Evolutionary conservation across 1,140 invertebrate genomes (phyloP).

Genomic region (Orchesella cincta): DNA sequence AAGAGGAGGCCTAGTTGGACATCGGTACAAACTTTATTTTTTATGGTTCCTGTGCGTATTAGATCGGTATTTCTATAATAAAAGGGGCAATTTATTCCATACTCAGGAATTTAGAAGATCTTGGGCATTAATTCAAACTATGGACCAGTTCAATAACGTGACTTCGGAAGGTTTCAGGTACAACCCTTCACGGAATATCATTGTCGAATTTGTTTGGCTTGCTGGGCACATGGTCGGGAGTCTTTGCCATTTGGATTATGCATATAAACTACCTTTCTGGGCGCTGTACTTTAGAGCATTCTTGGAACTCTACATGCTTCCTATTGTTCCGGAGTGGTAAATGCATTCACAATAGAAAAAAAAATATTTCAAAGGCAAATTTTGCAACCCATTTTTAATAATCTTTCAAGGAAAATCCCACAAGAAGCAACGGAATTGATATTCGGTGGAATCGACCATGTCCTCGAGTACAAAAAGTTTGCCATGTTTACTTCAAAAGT

Average conservation of each 20-base stretch:
- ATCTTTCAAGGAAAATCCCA: background rate
- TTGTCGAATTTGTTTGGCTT: background rate
- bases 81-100: too few relatives aligned
- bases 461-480: background rate
- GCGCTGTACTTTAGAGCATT: background rate
- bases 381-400: background rate
- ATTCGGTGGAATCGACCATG: background rate
- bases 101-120: background rate
- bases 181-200: background rate
- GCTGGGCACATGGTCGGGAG: background rate
- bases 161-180: background rate
- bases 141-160: background rate
- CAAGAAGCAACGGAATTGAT: background rate
- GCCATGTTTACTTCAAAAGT: background rate
- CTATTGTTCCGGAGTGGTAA: constrained; percentile 5
- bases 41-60: too few relatives aligned
- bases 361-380: background rate
- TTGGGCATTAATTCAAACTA: background rate
- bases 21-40: too few relatives aligned
- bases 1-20: too few relatives aligned
- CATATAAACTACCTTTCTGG: background rate
- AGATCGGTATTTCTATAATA: too few relatives aligned
- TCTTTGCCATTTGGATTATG: background rate
- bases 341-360: background rate
- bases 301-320: background rate